Evolutionary conservation across 1,140 invertebrate species (phyloP), one percentile per base, ranked within the genome.

Genomic region (Choristoneura fumiferana): DNA sequence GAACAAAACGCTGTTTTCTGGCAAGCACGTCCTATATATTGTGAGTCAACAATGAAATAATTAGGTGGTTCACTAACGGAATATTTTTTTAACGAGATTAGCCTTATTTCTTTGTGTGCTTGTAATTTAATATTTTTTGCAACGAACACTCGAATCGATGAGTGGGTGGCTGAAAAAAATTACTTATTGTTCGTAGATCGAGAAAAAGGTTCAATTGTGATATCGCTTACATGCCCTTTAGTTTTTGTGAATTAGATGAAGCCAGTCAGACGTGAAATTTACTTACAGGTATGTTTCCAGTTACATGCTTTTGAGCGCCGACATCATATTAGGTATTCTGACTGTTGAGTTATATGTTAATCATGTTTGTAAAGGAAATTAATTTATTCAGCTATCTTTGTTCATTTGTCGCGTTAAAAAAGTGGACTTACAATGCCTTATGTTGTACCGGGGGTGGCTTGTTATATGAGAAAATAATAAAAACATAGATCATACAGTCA

Each of bases 41-140:
- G 78, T 76, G 59, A 65, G 43, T 69, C 65, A 75, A 84, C 80
- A 86, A 88, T 81, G 69, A 84, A 78, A 83, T 88, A 88, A 88
- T 88, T 88, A 88, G 81, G 70, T 71, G 63, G 78, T 72, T 78
- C 69, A 65, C 63, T 82, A 88, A 85, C 85, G 80, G 84, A 77
- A 71, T 49, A 65, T 74, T 76, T 79, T 84, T 84, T 70, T 66
- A 76, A 56, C 55, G 58, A 64, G 66, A 71, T 78, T 71, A 79
- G 63, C 71, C 70, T 78, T 73, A 76, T 63, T 76, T 73, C 71
- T 71, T 86, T 88, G 83, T 82, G 65, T 52, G 61, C 60, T 57
- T 64, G 85, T 86, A 86, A 88, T 88, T 86, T 86, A 86, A 88
- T 88, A 86, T 86, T 88, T 87, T 88, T 86, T 86, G 74, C 76